These are phyloP conservation scores for Amphipyra berbera DNA, from an alignment of 2,888 invertebrate species.

Conservation along the genomic window DNA sequence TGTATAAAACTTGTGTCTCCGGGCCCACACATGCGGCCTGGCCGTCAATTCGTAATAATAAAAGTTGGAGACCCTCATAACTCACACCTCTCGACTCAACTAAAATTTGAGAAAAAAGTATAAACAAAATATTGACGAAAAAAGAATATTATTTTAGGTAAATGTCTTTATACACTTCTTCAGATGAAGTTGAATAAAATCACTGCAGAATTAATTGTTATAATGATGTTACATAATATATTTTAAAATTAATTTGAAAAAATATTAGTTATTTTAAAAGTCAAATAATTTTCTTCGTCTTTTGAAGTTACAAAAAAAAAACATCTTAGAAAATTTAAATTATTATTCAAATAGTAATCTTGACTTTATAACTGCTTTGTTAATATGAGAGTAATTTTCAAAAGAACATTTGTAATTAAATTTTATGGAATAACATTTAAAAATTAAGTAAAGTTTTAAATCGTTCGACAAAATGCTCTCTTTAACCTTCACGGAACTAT, in stretches of 20 bases:
- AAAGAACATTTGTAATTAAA: neutral
- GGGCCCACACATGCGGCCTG: conserved; percentile 59
- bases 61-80: conserved; percentile 67
- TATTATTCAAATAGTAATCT: neutral
- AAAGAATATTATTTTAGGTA: neutral
- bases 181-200: no score
- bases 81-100: conserved; percentile 46
- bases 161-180: no score
- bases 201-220: no score
- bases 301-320: no score
- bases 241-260: no score
- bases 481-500: no score
- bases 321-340: neutral
- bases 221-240: no score
- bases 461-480: no score
- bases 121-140: conserved; percentile 12
- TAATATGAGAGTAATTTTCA: neutral
- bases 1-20: conserved; percentile 60
- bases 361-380: neutral
- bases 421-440: neutral
- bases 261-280: no score
- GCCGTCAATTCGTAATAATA: conserved; percentile 64
- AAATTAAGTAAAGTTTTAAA: neutral
- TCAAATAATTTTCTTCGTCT: no score
- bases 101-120: conserved; percentile 7